Percentiles rank a stretch among this genome's conserved stretches.
phyloP scores from a whole-genome alignment of 2,797 vertebrate genomes.

The Anguilla obscura region DNA sequence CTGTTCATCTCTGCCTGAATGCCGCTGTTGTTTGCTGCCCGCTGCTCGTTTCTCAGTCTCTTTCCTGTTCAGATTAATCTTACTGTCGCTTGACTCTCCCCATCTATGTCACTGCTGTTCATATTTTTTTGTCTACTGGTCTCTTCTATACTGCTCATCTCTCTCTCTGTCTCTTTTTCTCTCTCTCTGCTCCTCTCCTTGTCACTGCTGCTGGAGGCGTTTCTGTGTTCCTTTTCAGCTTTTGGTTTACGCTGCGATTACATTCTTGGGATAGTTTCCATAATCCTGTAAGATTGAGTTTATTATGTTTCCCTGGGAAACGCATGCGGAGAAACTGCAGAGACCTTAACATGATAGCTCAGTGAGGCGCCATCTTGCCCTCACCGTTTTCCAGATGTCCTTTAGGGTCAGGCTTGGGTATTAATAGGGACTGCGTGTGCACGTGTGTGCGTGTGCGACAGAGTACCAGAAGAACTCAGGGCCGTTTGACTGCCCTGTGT shows the following conservation, averaged over 20 bases:
- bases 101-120: neutral
- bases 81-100: neutral
- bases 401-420: neutral
- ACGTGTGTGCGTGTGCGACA: neutral
- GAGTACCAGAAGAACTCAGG: neutral
- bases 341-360: neutral
- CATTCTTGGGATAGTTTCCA: slow-evolving; percentile 45
- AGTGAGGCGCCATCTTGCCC: neutral
- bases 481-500: neutral
- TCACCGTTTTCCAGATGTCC: slow-evolving; percentile 1
- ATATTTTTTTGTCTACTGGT: neutral
- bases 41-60: neutral
- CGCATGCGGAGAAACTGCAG: neutral
- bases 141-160: neutral
- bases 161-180: neutral
- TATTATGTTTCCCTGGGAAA: slow-evolving; percentile 22
- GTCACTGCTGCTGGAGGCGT: neutral
- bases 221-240: neutral
- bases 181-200: neutral
- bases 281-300: slow-evolving; percentile 45
- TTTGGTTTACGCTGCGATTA: slow-evolving; percentile 34
- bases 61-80: neutral
- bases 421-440: neutral
- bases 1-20: neutral
- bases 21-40: neutral